phyloP scores from a whole-genome alignment of 1,140 invertebrate genomes.

The Aradophagus sp. region DNA sequence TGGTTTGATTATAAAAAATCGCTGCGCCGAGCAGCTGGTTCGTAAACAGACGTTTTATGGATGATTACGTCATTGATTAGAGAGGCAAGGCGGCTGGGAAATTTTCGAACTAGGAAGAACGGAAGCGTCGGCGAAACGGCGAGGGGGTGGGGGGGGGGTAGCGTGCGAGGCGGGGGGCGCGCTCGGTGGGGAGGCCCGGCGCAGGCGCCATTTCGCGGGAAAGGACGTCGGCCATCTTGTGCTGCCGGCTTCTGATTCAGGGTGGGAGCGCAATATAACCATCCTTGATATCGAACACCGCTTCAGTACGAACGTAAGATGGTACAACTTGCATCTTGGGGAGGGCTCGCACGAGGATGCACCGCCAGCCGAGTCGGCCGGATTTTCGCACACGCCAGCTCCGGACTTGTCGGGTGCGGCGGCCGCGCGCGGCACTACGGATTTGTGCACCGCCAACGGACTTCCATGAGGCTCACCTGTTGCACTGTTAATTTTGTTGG shows the following conservation, averaged over 20 bases:
- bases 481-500: slow-evolving; percentile 51
- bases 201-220: slow-evolving; percentile 68
- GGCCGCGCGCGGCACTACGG: slow-evolving; percentile 12
- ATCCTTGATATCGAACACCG: slow-evolving; percentile 68
- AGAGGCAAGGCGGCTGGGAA: slow-evolving; percentile 30
- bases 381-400: no score
- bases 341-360: slow-evolving; percentile 16
- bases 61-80: slow-evolving; percentile 53
- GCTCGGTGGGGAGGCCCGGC: slow-evolving; percentile 41
- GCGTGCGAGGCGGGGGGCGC: background rate
- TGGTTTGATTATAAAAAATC: no score
- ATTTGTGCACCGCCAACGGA: slow-evolving; percentile 22
- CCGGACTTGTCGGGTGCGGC: slow-evolving; percentile 7
- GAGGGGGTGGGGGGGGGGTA: background rate
- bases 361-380: slow-evolving; percentile 1
- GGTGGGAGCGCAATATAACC: slow-evolving; percentile 68
- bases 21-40: slow-evolving; percentile 18
- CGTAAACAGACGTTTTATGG: slow-evolving; percentile 46
- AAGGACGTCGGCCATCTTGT: slow-evolving; percentile 66
- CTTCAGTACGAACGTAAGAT: slow-evolving; percentile 62
- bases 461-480: slow-evolving; percentile 45
- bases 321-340: slow-evolving; percentile 39
- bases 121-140: slow-evolving; percentile 15
- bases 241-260: slow-evolving; percentile 34
- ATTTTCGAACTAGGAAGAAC: slow-evolving; percentile 43